Base-by-base conservation (phyloP, 1,140 invertebrate species). In the Anagrus nilaparvatae region DNA sequence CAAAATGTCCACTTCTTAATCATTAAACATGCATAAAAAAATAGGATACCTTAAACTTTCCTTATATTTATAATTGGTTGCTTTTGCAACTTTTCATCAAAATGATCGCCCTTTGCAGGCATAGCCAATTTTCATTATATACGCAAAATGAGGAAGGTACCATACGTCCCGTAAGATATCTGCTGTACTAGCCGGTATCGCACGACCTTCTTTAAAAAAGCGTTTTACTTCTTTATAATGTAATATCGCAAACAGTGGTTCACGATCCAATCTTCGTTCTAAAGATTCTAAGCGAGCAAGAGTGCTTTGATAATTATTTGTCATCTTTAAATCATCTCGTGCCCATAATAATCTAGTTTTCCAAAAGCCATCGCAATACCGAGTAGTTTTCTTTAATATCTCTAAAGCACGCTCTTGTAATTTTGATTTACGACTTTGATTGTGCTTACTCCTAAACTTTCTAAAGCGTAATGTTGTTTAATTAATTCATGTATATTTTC, bases 121-220 rank as follows among this genome's bases (percentile, higher is more conserved):
- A n/a, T n/a, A n/a, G 46, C 40, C 55, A 55, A 27, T 55, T 52
- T 5, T 29, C 33, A 37, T 55, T 50, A 9, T 10, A 13, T 13
- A 56, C 53, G 2, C 31, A 28, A 59, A 56, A 30, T 54, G 49
- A 18, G 54, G 51, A 9, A 56, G 29, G 41, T 54, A 55, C 39
- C 40, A 47, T n/a, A n/a, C n/a, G n/a, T n/a, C 12, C 3, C 10
- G 8, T 13, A 13, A 9, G 10, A 2, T n/a, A 3, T n/a, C 4
- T 3, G 12, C 5, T 10, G 1, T 8, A 6, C 13, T n/a, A 4
- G 51, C 29, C 27, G 40, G 36, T 23, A 4, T 13, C 10, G 50
- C 50, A 29, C 51, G 55, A 18, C 46, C 48, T 10, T 31, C 17
- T 12, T 40, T 5, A 12, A 51, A 28, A 5, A 53, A 48, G 14